Evolutionary conservation across 2,113 vertebrate genomes (phyloP).

Genomic region (Sminthopsis crassicaudata): DNA sequence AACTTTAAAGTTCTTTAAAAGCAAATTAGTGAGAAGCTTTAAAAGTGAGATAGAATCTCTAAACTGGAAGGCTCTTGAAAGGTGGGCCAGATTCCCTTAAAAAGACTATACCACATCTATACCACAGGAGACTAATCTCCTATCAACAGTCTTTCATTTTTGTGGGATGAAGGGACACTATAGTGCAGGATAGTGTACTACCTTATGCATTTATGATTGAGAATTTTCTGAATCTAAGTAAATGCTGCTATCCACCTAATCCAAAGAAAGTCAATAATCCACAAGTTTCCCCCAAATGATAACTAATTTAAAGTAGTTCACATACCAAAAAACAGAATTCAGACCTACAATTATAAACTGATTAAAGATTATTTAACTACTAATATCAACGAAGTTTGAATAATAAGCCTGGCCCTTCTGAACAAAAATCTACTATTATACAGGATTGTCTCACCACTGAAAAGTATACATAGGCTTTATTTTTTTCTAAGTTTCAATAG

Average conservation of each 20-base stretch:
- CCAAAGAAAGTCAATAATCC: neutral
- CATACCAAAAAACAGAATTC: neutral
- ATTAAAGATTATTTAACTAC: neutral
- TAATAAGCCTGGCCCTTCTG: neutral
- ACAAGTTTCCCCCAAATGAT: neutral
- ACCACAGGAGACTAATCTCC: neutral
- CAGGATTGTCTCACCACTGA: neutral
- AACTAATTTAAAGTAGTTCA: neutral
- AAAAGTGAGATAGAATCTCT: neutral
- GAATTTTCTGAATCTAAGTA: neutral
- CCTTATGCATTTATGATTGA: neutral
- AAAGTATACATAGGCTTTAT: neutral
- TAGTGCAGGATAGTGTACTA: neutral
- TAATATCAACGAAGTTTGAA: neutral
- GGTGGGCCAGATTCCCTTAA: neutral
- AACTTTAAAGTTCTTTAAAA: too few species aligned
- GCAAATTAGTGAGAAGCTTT: too few species aligned
- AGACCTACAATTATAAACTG: neutral
- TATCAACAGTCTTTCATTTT: neutral
- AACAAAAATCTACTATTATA: accelerated
- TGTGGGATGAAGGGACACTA: neutral
- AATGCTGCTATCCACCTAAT: neutral
- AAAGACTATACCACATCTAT: neutral
- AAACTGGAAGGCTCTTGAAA: neutral
- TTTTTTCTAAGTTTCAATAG: neutral